phyloP scores from a whole-genome alignment of 1,140 invertebrate species.

The Calephelis virginiensis region DNA sequence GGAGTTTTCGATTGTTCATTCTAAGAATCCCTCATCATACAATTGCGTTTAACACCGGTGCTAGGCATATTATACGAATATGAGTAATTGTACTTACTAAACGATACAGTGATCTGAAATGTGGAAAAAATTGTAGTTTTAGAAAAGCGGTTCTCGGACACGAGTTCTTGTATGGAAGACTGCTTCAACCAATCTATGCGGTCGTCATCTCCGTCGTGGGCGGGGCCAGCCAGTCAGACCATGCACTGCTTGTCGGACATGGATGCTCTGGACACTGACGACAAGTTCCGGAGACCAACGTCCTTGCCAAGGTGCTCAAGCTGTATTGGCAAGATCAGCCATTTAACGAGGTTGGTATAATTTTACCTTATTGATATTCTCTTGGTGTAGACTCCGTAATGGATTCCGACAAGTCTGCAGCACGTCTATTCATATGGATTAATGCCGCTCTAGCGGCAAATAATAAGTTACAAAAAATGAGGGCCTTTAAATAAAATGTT shows the following conservation, averaged over 20 bases:
- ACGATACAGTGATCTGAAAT: too few species aligned
- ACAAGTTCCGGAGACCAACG: slow-evolving; percentile 58
- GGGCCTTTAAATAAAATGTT: too few species aligned
- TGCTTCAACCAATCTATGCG: slow-evolving; percentile 59
- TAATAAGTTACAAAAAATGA: too few species aligned
- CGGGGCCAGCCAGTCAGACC: slow-evolving; percentile 58
- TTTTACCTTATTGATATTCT: background rate
- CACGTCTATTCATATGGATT: too few species aligned
- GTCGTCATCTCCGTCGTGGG: slow-evolving; percentile 64
- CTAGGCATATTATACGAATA: too few species aligned
- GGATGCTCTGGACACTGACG: slow-evolving; percentile 59
- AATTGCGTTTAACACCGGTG: too few species aligned
- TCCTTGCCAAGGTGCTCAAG: slow-evolving; percentile 84
- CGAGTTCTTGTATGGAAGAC: slow-evolving; percentile 61
- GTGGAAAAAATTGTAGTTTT: slow-evolving; percentile 36
- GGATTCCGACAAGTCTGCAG: too few species aligned
- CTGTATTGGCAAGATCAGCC: slow-evolving; percentile 87
- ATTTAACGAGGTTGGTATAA: slow-evolving; percentile 72
- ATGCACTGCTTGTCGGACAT: slow-evolving; percentile 69
- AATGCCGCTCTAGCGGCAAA: too few species aligned
- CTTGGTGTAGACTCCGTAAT: too few species aligned
- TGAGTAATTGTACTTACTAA: too few species aligned
- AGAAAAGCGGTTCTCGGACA: slow-evolving; percentile 68
- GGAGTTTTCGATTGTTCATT: too few species aligned
- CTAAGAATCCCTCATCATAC: too few species aligned